Evolutionary conservation across 2,888 invertebrate genomes (phyloP).

Genomic region (Phytoseiulus persimilis): DNA sequence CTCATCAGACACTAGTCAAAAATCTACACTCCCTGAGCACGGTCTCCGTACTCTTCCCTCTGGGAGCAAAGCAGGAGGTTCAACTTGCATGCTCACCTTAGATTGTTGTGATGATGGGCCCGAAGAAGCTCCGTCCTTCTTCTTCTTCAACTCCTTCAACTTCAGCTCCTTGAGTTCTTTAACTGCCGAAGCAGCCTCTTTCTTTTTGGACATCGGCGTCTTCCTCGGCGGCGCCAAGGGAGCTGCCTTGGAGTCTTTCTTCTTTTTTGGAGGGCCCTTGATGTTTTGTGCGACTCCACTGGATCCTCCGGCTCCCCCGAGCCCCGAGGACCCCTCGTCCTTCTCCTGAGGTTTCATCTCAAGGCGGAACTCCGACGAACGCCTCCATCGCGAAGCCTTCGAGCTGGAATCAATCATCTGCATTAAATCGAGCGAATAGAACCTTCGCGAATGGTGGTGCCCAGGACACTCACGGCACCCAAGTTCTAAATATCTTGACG

Average conservation of each 20-base stretch:
- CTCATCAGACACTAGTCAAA: too few relatives aligned
- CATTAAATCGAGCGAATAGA: too few relatives aligned
- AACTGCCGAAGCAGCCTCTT: not conserved
- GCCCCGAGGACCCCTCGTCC: not conserved
- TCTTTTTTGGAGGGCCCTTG: not conserved
- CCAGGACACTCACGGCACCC: too few relatives aligned
- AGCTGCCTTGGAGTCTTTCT: not conserved
- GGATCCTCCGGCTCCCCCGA: not conserved
- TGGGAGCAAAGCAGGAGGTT: not conserved
- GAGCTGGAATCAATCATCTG: not conserved
- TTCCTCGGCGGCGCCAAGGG: not conserved
- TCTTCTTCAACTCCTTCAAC: not conserved
- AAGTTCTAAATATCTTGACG: too few relatives aligned
- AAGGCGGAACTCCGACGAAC: not conserved
- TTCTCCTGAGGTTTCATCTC: conserved; percentile 5
- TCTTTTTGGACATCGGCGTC: not conserved
- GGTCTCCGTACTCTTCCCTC: not conserved
- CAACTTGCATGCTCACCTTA: not conserved
- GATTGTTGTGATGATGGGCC: not conserved
- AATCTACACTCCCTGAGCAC: not conserved
- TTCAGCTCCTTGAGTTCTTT: not conserved
- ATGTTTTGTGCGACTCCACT: not conserved
- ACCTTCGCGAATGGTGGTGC: too few relatives aligned
- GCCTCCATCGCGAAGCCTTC: not conserved
- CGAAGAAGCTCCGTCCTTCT: not conserved